Evolutionary conservation across 2,888 invertebrate genomes (phyloP), one percentile per base, ranked within the genome.

Genomic region (Philopedon plagiatum): DNA sequence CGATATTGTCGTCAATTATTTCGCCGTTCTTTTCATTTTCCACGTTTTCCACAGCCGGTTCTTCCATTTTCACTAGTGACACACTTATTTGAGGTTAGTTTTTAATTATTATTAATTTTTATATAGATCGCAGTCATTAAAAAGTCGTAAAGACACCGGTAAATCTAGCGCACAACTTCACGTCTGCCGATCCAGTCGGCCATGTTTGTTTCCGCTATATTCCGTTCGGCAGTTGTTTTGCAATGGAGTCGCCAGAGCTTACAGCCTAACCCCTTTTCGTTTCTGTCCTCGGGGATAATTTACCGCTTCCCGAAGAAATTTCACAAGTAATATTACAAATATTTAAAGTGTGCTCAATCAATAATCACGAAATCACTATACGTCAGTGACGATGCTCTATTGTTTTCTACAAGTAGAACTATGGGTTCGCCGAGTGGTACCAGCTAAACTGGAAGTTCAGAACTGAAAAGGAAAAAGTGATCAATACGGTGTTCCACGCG

Each of bases 381-480:
- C 15, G n/a, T 61, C 32, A 46, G 46, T 60, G 44, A 60, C 46
- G 15, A 32, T 18, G 61, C 61, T 61, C 61, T 61, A 61, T 61
- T 46, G 61, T 46, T 61, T 34, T 39, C 15, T 19, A 26, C 15
- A 54, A 23, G 41, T 29, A 51, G 32, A 54, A 63, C 39, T 37
- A 63, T 51, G 58, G 73, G 73, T 73, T 69, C 73, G 46, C 57
- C 32, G 65, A 73, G 73, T 69, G 70, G 74, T 74, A 74, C 74
- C 66, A 56, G 56, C 46, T 41, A 58, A 73, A 74, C 74, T 74
- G 74, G 74, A 74, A 65, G 69, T 63, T 64, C 60, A 71, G 66
- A 69, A 65, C 61, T 69, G 66, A 69, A 70, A 61, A 65, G 73
- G 58, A 58, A 73, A 69, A 69, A 67, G 67, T 73, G 73, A 73